Conservation (phyloP, 2,797 vertebrate species). For the Sphaeramia orbicularis region DNA sequence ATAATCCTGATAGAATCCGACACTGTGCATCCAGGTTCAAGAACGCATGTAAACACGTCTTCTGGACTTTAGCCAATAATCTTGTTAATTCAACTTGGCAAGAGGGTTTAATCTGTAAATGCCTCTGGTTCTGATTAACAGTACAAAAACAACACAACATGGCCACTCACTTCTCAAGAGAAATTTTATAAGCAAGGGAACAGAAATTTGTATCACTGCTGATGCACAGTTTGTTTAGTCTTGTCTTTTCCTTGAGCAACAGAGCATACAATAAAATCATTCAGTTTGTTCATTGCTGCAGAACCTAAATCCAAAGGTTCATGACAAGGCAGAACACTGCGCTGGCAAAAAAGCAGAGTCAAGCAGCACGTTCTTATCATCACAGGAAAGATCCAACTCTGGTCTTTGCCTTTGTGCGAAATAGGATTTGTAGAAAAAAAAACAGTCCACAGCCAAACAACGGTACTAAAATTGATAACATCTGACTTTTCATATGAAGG, state of each 20-base stretch:
- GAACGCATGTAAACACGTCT: slow-evolving; percentile 52
- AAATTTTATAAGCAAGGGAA: slow-evolving; percentile 1
- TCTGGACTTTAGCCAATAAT: slow-evolving; percentile 58
- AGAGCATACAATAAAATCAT: slow-evolving; percentile 6
- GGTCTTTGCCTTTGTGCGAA: slow-evolving; percentile 15
- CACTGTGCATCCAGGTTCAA: slow-evolving; percentile 27
- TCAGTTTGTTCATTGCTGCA: slow-evolving; percentile 7
- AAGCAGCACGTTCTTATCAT: slow-evolving; percentile 29
- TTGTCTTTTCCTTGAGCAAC: slow-evolving; percentile 6
- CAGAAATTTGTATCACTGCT: slow-evolving; percentile 12
- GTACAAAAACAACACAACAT: slow-evolving; percentile 32
- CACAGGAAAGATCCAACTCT: slow-evolving; percentile 41
- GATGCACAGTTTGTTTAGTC: slow-evolving; percentile 20
- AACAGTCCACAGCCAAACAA: slow-evolving; percentile 25
- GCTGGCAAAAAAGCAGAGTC: slow-evolving; percentile 6
- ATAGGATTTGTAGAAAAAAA: slow-evolving; percentile 13
- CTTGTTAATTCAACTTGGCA: slow-evolving; percentile 63
- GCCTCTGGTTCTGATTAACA: slow-evolving; percentile 41
- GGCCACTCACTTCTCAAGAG: slow-evolving; percentile 4
- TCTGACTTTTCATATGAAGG: slow-evolving; percentile 27
- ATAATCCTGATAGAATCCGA: slow-evolving; percentile 50
- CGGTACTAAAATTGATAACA: slow-evolving; percentile 30
- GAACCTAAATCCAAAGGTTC: slow-evolving; percentile 32
- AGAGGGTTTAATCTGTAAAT: slow-evolving; percentile 49
- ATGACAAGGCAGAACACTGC: slow-evolving; percentile 22